Conservation (phyloP, 2,888 invertebrate species). For the Syritta pipiens region DNA sequence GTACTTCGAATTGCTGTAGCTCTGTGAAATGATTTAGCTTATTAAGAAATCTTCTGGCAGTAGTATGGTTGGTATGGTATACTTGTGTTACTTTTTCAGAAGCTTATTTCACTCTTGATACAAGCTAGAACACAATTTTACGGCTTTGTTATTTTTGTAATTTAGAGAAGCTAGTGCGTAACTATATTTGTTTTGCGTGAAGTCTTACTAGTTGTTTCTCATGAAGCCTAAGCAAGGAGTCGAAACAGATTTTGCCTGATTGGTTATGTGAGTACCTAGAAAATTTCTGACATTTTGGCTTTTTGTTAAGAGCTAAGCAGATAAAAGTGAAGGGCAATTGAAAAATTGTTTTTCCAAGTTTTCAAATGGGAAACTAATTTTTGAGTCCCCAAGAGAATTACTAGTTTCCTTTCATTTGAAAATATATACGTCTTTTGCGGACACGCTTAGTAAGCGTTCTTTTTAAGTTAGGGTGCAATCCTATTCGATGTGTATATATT, state of each 20-base stretch:
- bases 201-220: constrained; percentile 6
- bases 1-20: constrained; percentile 60
- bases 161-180: constrained; percentile 60
- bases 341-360: background rate
- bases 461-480: no score
- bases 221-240: constrained; percentile 20
- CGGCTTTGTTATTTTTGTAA: constrained; percentile 1
- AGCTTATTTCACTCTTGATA: constrained; percentile 57
- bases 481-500: no score
- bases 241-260: constrained; percentile 6
- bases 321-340: background rate
- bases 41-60: constrained; percentile 79
- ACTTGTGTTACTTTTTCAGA: constrained; percentile 66
- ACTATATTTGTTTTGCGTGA: constrained; percentile 65
- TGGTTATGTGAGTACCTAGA: constrained; percentile 8
- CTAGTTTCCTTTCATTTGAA: no score
- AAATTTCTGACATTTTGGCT: constrained; percentile 31
- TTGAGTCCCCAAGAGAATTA: background rate
- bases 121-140: constrained; percentile 63
- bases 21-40: constrained; percentile 73
- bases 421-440: no score
- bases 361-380: background rate
- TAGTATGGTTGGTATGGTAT: constrained; percentile 79
- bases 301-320: constrained; percentile 23
- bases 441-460: no score